Base-by-base conservation (phyloP, 2,113 vertebrate species). In the Solea solea region DNA sequence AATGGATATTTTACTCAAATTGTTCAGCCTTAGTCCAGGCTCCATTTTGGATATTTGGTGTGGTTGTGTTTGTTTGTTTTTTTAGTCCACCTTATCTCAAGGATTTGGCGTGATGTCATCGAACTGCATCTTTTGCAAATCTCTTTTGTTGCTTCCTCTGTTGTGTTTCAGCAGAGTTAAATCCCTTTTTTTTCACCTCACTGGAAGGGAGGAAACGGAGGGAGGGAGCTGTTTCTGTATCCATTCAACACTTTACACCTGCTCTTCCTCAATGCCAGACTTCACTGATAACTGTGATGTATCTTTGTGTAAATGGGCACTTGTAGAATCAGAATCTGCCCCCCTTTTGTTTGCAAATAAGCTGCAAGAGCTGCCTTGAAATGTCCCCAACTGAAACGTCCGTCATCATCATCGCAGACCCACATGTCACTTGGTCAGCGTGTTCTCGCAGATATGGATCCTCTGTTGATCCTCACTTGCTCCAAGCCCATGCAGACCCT, bases 41-140 rank as follows among this genome's bases (percentile, higher is more conserved):
- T 77, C 48, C 27, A 53, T 59, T 54, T 64, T 84, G 70, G 51
- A 60, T 72, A 74, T 40, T 63, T 84, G 51, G 74, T 50, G 28
- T 25, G 27, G 45, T 69, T 53, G 2, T 45, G 44, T 64, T 74
- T n/a, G 28, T 63, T 46, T 0, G 15, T 40, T 44, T n/a, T 27
- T 71, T 45, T 10, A 3, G 44, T 79, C 74, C 78, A 78, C 61
- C 27, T 80, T 65, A 76, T 85, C 54, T 79, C 10, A 80, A 69
- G 82, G 69, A 81, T 84, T 74, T 86, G 80, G 86, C 82, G 80
- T 90, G 83, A 89, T 92, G 89, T 89, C 87, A 90, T 90, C 81
- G 57, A 14, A 42, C 57, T 87, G 88, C 71, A 73, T 78, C 80
- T 67, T 51, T 71, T 59, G 58, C 80, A 89, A 87, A 89, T 89